Percentiles rank a stretch among this genome's conserved stretches.
These are phyloP conservation scores for Napeogenes inachia DNA, from an alignment of 2,888 invertebrate species.

Conservation along the genomic window DNA sequence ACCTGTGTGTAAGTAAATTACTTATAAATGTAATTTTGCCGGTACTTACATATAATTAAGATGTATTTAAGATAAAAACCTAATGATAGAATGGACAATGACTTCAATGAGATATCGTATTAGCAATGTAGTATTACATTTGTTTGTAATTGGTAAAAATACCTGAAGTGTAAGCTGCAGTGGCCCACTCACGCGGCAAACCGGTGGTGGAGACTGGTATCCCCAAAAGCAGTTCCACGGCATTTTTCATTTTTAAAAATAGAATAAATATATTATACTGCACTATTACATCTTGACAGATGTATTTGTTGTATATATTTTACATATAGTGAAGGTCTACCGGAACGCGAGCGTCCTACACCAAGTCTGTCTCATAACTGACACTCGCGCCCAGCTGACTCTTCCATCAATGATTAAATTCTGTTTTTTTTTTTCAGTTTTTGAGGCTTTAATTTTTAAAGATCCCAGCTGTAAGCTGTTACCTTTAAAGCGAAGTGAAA, in stretches of 20 bases:
- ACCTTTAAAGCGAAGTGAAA: no score
- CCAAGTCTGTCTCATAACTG: slow-evolving; percentile 52
- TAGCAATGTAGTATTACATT: neutral
- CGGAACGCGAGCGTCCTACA: slow-evolving; percentile 42
- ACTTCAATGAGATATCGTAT: no score
- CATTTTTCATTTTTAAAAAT: slow-evolving; percentile 52
- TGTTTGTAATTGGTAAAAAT: slow-evolving; percentile 24
- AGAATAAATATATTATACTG: neutral
- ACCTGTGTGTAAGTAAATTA: no score
- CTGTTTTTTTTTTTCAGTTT: neutral
- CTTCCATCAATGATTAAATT: slow-evolving; percentile 31
- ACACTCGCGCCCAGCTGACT: slow-evolving; percentile 46
- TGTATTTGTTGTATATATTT: neutral
- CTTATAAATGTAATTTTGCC: no score
- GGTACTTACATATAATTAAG: no score
- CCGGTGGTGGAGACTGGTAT: slow-evolving; percentile 63
- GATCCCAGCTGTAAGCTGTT: no score
- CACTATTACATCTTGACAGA: neutral
- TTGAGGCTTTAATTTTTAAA: no score
- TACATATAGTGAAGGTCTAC: neutral
- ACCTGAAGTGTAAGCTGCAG: slow-evolving; percentile 63
- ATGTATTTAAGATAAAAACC: neutral
- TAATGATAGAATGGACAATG: no score
- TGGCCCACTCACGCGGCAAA: slow-evolving; percentile 66
- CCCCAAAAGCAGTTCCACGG: slow-evolving; percentile 75